phyloP scores from a whole-genome alignment of 2,113 vertebrate species.

The Ursus arctos region DNA sequence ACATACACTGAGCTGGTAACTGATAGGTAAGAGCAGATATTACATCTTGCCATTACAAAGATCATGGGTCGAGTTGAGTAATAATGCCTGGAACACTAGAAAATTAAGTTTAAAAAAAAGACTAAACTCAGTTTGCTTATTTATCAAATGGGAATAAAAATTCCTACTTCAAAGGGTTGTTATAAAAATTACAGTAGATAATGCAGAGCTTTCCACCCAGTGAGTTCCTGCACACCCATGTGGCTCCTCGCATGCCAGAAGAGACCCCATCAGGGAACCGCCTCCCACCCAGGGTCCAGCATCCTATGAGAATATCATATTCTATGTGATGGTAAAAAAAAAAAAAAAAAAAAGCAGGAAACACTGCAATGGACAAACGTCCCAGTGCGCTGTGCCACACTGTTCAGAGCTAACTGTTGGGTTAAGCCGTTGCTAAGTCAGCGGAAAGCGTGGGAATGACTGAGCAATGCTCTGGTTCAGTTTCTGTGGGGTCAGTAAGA shows the following conservation, averaged over 20 bases:
- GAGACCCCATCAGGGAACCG: neutral
- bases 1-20: neutral
- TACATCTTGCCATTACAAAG: neutral
- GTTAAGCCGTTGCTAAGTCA: no score
- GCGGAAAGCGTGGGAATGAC: neutral
- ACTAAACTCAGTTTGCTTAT: neutral
- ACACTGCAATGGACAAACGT: neutral
- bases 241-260: neutral
- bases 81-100: no score
- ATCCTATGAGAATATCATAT: no score
- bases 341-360: no score
- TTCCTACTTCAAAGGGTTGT: neutral
- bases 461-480: no score
- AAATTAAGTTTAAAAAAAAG: neutral
- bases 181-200: neutral
- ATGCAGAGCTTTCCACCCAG: neutral
- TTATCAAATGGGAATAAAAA: neutral
- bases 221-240: fast-evolving
- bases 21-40: neutral
- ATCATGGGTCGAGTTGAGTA: neutral
- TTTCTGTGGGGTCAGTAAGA: no score
- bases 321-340: no score
- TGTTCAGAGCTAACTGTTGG: neutral
- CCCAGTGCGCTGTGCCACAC: fast-evolving
- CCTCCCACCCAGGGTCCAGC: no score